A percentile compares a stretch with the other conserved stretches of the same genome.
These are phyloP conservation scores for Alloplasta piceator DNA, from an alignment of 2,888 invertebrate species.

Conservation along the genomic window DNA sequence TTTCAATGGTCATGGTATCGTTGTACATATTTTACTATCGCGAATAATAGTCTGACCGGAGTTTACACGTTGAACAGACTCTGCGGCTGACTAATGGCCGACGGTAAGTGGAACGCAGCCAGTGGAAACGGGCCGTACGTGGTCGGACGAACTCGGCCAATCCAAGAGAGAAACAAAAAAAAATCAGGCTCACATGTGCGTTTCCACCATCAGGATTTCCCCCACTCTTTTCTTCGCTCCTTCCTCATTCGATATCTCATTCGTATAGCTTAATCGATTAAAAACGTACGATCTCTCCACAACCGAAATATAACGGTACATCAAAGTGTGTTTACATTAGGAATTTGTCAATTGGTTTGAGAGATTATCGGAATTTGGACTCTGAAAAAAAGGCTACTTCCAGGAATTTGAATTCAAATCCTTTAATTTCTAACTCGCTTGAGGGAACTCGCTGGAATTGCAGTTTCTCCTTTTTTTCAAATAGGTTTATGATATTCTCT, in stretches of 20 bases:
- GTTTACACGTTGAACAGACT: constrained; percentile 24
- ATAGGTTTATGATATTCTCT: no score
- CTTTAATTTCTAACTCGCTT: no score
- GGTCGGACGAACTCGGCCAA: constrained; percentile 62
- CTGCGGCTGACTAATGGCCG: constrained; percentile 57
- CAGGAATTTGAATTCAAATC: no score
- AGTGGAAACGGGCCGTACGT: constrained; percentile 64
- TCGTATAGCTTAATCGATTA: constrained; percentile 33
- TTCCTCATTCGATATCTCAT: constrained; percentile 34
- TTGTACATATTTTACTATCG: constrained; percentile 17
- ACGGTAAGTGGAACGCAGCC: constrained; percentile 62
- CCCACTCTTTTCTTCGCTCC: background rate
- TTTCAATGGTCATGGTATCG: background rate
- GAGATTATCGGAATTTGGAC: no score
- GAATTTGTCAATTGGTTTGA: background rate
- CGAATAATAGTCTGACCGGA: constrained; percentile 32
- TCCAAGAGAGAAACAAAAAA: constrained; percentile 42
- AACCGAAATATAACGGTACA: background rate
- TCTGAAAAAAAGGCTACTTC: no score
- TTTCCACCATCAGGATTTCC: background rate
- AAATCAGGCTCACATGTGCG: constrained; percentile 8
- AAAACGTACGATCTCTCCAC: background rate
- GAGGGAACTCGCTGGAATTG: no score
- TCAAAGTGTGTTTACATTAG: background rate
- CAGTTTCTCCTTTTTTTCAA: no score